Percentiles rank a stretch among this genome's conserved stretches.
These are phyloP conservation scores for Alfaro cultratus DNA, from an alignment of 2,797 vertebrate species.

Conservation along the genomic window DNA sequence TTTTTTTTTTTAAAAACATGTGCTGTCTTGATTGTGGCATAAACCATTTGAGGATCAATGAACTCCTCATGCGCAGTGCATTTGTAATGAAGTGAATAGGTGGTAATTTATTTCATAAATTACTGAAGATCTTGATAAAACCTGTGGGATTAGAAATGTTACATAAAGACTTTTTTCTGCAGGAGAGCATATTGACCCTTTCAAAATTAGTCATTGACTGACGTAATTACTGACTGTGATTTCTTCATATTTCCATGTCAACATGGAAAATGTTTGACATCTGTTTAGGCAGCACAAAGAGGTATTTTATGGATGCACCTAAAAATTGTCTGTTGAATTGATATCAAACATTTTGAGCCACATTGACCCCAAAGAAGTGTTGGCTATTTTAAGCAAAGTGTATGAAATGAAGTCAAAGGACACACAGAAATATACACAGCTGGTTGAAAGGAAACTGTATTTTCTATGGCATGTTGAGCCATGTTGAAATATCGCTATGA, in stretches of 20 bases:
- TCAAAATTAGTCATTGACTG: not conserved
- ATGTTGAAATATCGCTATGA: not conserved
- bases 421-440: not conserved
- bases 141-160: not conserved
- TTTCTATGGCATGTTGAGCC: not conserved
- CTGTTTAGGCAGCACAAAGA: not conserved
- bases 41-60: not conserved
- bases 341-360: not conserved
- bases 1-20: not conserved
- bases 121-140: conserved; percentile 15
- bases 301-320: not conserved
- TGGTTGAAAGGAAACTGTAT: not conserved
- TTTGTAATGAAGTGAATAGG: conserved; percentile 16
- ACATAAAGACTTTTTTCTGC: conserved; percentile 3
- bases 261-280: not conserved
- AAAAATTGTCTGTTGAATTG: not conserved
- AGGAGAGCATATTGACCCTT: not conserved
- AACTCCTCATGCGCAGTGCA: not conserved
- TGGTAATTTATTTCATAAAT: conserved; percentile 23
- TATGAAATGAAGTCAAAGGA: not conserved
- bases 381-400: not conserved
- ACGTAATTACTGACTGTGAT: not conserved
- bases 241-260: conserved; percentile 1
- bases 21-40: not conserved
- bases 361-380: not conserved